These are phyloP conservation scores for Epinephelus malabaricus DNA, from an alignment of 2,797 vertebrate species.

Conservation along the genomic window DNA sequence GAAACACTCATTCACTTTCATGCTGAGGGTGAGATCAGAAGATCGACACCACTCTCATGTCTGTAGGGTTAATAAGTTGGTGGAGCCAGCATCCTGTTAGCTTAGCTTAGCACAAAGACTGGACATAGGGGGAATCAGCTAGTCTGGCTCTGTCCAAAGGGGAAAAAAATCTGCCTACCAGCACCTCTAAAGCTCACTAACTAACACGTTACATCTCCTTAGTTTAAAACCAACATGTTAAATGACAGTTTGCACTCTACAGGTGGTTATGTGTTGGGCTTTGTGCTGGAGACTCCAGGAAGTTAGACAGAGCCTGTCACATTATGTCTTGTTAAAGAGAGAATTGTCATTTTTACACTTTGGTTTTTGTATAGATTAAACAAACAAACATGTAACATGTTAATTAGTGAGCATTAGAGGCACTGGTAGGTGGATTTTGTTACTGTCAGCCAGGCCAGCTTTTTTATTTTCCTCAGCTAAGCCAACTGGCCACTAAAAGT, in stretches of 20 bases:
- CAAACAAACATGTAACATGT: not conserved
- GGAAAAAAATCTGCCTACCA: not conserved
- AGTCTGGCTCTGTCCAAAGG: not conserved
- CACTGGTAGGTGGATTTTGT: not conserved
- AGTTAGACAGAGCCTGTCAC: too few species aligned
- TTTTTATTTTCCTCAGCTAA: not conserved
- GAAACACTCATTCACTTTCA: not conserved
- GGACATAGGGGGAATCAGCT: not conserved
- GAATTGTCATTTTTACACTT: not conserved
- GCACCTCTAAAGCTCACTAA: not conserved
- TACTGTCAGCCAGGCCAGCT: not conserved
- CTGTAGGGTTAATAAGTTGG: not conserved
- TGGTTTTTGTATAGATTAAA: not conserved
- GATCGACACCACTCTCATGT: not conserved
- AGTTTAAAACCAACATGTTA: not conserved
- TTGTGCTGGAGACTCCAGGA: not conserved
- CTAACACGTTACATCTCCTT: not conserved
- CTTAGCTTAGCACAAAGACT: slow-evolving; percentile 2
- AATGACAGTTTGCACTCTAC: not conserved
- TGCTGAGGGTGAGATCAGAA: not conserved
- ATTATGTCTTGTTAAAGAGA: too few species aligned
- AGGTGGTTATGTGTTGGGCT: not conserved
- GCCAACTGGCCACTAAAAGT: not conserved
- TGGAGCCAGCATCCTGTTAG: not conserved
- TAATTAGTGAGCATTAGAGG: not conserved